Percentiles rank a stretch among this genome's conserved stretches.
These are phyloP conservation scores for Drosophila leonis DNA, from an alignment of 2,888 invertebrate genomes.

Conservation along the genomic window DNA sequence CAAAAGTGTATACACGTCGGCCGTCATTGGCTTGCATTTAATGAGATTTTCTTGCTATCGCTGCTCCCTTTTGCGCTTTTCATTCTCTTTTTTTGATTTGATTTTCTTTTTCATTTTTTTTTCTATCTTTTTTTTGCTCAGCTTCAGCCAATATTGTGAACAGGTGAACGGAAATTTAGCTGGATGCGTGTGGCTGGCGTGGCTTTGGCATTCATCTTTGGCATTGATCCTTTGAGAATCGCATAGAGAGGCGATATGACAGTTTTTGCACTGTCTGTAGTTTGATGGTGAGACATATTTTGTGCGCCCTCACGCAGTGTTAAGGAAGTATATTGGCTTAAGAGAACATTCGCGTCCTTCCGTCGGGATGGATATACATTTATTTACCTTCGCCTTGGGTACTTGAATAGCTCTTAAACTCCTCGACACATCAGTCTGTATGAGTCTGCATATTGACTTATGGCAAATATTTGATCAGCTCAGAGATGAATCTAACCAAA, in stretches of 20 bases:
- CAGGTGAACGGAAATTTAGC: conserved; percentile 34
- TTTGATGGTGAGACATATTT: too few relatives aligned
- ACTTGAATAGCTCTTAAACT: too few relatives aligned
- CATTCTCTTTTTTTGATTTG: conserved; percentile 25
- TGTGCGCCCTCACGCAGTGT: not conserved
- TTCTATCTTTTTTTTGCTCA: conserved; percentile 12
- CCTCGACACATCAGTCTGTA: too few relatives aligned
- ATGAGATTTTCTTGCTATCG: conserved; percentile 64
- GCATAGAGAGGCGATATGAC: conserved; percentile 21
- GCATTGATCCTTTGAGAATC: conserved; percentile 13
- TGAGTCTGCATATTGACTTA: too few relatives aligned
- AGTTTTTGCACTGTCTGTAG: not conserved
- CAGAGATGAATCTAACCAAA: too few relatives aligned
- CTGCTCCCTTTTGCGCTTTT: conserved; percentile 24
- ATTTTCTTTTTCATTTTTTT: not conserved
- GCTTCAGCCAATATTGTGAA: conserved; percentile 34
- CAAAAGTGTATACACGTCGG: conserved; percentile 46
- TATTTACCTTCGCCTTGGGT: too few relatives aligned
- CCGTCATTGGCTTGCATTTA: conserved; percentile 78
- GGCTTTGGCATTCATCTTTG: conserved; percentile 18
- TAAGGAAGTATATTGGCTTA: not conserved
- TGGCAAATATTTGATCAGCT: too few relatives aligned
- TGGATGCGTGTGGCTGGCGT: not conserved
- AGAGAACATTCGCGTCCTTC: not conserved
- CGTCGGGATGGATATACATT: not conserved